These are phyloP conservation scores for Hedychridium roseum DNA, from an alignment of 2,888 invertebrate genomes.

Conservation along the genomic window DNA sequence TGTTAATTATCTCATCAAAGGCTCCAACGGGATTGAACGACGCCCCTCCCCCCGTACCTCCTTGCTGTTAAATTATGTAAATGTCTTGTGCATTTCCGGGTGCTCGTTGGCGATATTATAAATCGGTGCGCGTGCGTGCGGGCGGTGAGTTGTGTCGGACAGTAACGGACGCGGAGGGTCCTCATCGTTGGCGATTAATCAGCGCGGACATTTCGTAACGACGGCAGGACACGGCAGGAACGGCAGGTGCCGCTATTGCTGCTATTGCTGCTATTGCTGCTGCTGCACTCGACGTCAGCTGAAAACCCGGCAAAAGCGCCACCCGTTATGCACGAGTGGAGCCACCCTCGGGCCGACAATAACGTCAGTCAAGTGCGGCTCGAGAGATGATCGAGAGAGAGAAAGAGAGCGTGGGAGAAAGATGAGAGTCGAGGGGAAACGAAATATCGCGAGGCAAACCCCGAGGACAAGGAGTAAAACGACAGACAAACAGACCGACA, in stretches of 20 bases:
- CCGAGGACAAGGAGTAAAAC: too few species aligned
- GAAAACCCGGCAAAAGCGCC: constrained; percentile 37
- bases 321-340: constrained; percentile 27
- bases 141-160: constrained; percentile 48
- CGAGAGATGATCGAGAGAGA: constrained; percentile 13
- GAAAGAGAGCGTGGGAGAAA: too few species aligned
- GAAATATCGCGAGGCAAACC: too few species aligned
- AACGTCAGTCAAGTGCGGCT: constrained; percentile 2
- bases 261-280: too few species aligned
- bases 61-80: too few species aligned
- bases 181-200: constrained; percentile 54
- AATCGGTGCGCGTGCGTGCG: constrained; percentile 26
- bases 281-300: constrained; percentile 46
- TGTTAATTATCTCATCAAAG: too few species aligned
- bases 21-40: too few species aligned
- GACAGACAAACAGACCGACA: too few species aligned
- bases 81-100: too few species aligned
- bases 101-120: too few species aligned
- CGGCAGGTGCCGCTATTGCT: constrained; percentile 26
- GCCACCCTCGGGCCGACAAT: constrained; percentile 1
- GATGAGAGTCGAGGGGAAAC: too few species aligned
- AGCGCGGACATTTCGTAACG: constrained; percentile 52
- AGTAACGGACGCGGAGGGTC: constrained; percentile 52
- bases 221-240: constrained; percentile 48
- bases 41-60: too few species aligned